Conservation (phyloP, 2,888 invertebrate species). For the Drosophila pseudotakahashii region DNA sequence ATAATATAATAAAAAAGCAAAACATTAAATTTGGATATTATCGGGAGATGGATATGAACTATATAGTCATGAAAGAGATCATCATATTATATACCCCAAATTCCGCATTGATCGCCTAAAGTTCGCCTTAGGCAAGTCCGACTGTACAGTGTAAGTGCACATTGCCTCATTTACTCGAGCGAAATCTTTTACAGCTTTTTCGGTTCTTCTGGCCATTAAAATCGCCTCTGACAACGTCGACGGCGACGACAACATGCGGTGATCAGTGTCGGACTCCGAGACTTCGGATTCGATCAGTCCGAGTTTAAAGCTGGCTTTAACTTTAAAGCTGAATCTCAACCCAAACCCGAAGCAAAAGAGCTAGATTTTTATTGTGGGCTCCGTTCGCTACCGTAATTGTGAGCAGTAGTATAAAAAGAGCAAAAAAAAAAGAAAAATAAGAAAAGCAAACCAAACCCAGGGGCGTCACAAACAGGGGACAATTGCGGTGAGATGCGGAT, state of each 20-base stretch:
- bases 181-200: constrained; percentile 68
- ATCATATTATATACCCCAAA: neutral
- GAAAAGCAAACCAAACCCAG: neutral
- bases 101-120: neutral
- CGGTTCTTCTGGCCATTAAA: constrained; percentile 48
- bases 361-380: constrained; percentile 39
- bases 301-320: neutral
- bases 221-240: constrained; percentile 37
- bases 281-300: constrained; percentile 9
- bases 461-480: constrained; percentile 53
- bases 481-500: constrained; percentile 55
- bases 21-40: too few species aligned
- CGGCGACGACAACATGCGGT: constrained; percentile 59
- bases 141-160: constrained; percentile 18
- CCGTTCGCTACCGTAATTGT: constrained; percentile 45
- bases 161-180: constrained; percentile 63
- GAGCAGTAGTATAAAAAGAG: constrained; percentile 2
- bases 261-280: constrained; percentile 43
- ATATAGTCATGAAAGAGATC: too few species aligned
- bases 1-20: too few species aligned
- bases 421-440: too few species aligned
- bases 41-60: too few species aligned
- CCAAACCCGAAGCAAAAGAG: neutral
- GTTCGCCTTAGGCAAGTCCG: neutral
- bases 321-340: neutral